Percentiles rank a stretch among this genome's conserved stretches.
Evolutionary conservation across 1,140 invertebrate genomes (phyloP).

Genomic region (Drosophila miranda): DNA sequence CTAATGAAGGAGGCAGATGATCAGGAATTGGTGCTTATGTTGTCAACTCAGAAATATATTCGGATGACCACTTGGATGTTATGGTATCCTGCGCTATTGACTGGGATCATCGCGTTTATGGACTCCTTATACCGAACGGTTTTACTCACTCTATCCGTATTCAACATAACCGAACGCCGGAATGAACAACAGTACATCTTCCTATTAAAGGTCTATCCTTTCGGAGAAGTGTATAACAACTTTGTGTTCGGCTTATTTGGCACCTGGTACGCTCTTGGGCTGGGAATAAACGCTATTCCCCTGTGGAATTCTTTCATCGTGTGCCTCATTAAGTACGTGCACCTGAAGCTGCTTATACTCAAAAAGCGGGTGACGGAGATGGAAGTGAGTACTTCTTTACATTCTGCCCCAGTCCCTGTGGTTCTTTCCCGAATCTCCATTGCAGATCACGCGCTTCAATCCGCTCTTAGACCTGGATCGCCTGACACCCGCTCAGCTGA

Average conservation of each 20-base stretch:
- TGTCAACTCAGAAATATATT: conserved; percentile 37
- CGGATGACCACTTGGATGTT: conserved; percentile 49
- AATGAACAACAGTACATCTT: conserved; percentile 55
- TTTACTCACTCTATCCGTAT: conserved; percentile 29
- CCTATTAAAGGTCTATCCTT: conserved; percentile 64
- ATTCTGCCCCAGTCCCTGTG: background rate
- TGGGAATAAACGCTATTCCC: conserved; percentile 66
- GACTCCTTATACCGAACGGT: conserved; percentile 44
- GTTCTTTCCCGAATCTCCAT: no score
- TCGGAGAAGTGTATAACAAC: conserved; percentile 58
- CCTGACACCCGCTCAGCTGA: conserved; percentile 14
- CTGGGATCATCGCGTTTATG: conserved; percentile 55
- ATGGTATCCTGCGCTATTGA: conserved; percentile 61
- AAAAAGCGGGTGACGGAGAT: conserved; percentile 50
- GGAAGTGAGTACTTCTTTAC: conserved; percentile 41
- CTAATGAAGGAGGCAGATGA: conserved; percentile 37
- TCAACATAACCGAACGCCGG: conserved; percentile 40
- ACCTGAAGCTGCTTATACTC: conserved; percentile 60
- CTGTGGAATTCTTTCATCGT: conserved; percentile 74
- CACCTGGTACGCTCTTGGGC: conserved; percentile 50
- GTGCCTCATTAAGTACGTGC: conserved; percentile 69
- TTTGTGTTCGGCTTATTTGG: conserved; percentile 63
- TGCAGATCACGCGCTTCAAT: conserved; percentile 38
- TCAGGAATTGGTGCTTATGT: conserved; percentile 46
- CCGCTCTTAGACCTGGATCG: conserved; percentile 1